Evolutionary conservation across 2,888 invertebrate species (phyloP), one percentile per base, ranked within the genome.

Genomic region (Pammene aurita): DNA sequence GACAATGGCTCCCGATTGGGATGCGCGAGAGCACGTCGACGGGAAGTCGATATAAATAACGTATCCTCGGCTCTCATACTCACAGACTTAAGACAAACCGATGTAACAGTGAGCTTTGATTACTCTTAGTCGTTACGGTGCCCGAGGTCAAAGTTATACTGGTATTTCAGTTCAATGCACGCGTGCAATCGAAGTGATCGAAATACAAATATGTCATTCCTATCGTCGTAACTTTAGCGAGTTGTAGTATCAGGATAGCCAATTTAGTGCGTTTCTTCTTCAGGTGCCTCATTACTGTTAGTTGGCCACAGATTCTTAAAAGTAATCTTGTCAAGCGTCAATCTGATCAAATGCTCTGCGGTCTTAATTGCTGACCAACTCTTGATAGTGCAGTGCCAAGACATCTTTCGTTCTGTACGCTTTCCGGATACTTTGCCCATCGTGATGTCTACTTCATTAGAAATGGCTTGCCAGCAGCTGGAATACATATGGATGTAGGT

Each of bases 21-120:
- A 85, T 84, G 84, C 83, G 79, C 76, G 72, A 48, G 75, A 76
- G 78, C 77, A 76, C 77, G 70, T 46, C 71, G 65, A 72, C 76
- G 72, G 76, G 76, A 77, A 77, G 73, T 72, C 66, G 52, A 41
- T 75, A 72, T 74, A 72, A 74, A 74, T 74, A 75, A 69, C 70
- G 67, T 66, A 72, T 67, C 74, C 26, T 26, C 26, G 44, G 13
- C 54, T 35, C 34, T 52, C 26, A 11, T 48, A 48, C 11, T 10
- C 18, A 11, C 48, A 10, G 10, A 18, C 26, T 11, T 26, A 1
- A 50, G 26, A 7, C 4, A 7, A n/a, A 13, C 52, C 26, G 26
- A 54, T 54, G 6, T 34, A 35, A 34, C 13, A 2, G 34, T 34
- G 54, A 54, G n/a, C 54, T 34, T 34, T 54, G n/a, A 54, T 54